These are phyloP conservation scores for Steinernema hermaphroditum DNA, from an alignment of 2,888 invertebrate species.

Conservation along the genomic window DNA sequence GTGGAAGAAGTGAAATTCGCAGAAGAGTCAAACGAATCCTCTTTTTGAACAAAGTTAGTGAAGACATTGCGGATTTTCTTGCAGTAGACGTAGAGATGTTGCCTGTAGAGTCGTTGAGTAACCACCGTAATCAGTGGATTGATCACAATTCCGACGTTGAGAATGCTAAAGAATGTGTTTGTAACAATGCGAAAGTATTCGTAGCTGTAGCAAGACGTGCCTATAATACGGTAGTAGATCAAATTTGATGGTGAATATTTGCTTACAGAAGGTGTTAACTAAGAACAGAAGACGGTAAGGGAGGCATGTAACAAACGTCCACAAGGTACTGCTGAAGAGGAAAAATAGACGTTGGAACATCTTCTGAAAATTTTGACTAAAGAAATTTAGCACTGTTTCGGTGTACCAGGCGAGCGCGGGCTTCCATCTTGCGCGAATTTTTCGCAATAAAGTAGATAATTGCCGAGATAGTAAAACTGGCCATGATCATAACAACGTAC, in stretches of 20 bases:
- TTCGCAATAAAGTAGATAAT: constrained; percentile 64
- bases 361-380: constrained; percentile 55
- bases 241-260: neutral
- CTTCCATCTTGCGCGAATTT: constrained; percentile 56
- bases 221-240: constrained; percentile 1
- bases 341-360: constrained; percentile 64
- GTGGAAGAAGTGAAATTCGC: neutral
- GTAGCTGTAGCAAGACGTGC: neutral
- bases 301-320: constrained; percentile 65
- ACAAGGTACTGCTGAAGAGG: constrained; percentile 63
- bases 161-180: constrained; percentile 52
- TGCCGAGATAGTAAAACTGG: constrained; percentile 59
- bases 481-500: constrained; percentile 61
- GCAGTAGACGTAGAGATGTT: constrained; percentile 36
- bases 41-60: neutral
- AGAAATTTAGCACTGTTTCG: neutral
- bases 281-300: constrained; percentile 63
- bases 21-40: constrained; percentile 4
- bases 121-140: constrained; percentile 63
- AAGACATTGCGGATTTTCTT: neutral
- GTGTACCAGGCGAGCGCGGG: constrained; percentile 53
- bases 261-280: constrained; percentile 42
- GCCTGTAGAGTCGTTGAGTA: constrained; percentile 57
- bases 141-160: constrained; percentile 63
- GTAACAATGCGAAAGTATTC: constrained; percentile 34